Evolutionary conservation across 2,797 vertebrate genomes (phyloP).

Genomic region (Scomberomorus guttatus): DNA sequence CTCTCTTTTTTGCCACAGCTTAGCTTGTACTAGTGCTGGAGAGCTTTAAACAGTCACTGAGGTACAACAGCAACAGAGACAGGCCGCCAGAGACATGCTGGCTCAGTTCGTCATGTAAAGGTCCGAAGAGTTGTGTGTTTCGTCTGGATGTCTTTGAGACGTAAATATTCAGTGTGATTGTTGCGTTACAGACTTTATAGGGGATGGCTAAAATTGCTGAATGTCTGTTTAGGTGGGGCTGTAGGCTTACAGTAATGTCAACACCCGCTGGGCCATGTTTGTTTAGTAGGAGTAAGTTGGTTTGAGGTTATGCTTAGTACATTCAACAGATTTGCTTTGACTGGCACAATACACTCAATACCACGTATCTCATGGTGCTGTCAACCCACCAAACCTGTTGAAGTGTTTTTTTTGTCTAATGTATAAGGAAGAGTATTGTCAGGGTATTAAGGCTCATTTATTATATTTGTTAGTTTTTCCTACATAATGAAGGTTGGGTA

Average conservation of each 20-base stretch:
- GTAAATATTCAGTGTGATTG: constrained; percentile 24
- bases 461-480: neutral
- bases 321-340: constrained; percentile 55
- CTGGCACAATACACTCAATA: constrained; percentile 27
- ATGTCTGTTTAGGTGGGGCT: constrained; percentile 66
- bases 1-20: constrained; percentile 57
- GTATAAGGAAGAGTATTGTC: neutral
- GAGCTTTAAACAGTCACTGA: constrained; percentile 55
- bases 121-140: constrained; percentile 27
- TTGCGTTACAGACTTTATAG: constrained; percentile 40
- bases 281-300: constrained; percentile 68
- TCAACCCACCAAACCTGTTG: constrained; percentile 54
- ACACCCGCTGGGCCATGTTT: constrained; percentile 67
- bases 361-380: constrained; percentile 9
- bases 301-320: constrained; percentile 59
- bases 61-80: constrained; percentile 51
- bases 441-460: neutral
- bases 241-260: constrained; percentile 68
- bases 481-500: neutral
- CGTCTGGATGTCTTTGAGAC: constrained; percentile 30
- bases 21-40: constrained; percentile 48
- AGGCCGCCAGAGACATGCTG: constrained; percentile 18
- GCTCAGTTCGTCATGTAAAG: constrained; percentile 41
- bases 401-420: constrained; percentile 10
- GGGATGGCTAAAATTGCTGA: constrained; percentile 30